Conservation (phyloP, 2,888 invertebrate species). For the Stegophylla sp. region DNA sequence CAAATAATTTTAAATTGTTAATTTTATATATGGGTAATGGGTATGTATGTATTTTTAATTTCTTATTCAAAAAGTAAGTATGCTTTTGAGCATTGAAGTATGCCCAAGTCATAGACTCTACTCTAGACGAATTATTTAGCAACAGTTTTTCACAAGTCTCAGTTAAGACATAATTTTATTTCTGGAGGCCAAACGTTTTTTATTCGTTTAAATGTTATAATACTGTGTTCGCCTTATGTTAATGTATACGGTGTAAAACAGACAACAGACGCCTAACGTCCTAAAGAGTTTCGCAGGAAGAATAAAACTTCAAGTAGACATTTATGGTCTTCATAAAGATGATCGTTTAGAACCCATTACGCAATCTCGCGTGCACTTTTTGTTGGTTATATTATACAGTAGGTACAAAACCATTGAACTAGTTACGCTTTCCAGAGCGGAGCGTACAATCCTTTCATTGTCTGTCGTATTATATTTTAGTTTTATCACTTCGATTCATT, state of each 20-base stretch:
- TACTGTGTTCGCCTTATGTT: background rate
- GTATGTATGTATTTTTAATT: too few relatives aligned
- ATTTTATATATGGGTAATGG: too few relatives aligned
- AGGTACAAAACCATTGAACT: background rate
- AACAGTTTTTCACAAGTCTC: background rate
- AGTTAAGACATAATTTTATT: background rate
- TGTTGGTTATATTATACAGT: background rate
- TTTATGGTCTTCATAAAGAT: background rate
- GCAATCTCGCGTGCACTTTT: background rate
- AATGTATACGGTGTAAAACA: background rate
- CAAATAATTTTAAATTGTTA: too few relatives aligned
- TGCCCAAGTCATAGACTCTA: background rate
- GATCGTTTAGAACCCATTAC: background rate
- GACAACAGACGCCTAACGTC: background rate
- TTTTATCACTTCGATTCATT: constrained; percentile 4
- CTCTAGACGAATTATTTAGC: background rate
- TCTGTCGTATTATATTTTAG: background rate
- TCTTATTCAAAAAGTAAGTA: too few relatives aligned
- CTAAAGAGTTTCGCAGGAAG: background rate
- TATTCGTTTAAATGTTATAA: background rate
- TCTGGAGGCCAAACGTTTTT: background rate
- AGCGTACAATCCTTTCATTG: background rate
- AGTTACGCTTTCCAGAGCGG: background rate
- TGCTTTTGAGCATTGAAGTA: too few relatives aligned
- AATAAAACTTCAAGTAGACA: background rate